Evolutionary conservation across 1,140 invertebrate genomes (phyloP), one percentile per base, ranked within the genome.

Genomic region (Aphelenchoides avenae): DNA sequence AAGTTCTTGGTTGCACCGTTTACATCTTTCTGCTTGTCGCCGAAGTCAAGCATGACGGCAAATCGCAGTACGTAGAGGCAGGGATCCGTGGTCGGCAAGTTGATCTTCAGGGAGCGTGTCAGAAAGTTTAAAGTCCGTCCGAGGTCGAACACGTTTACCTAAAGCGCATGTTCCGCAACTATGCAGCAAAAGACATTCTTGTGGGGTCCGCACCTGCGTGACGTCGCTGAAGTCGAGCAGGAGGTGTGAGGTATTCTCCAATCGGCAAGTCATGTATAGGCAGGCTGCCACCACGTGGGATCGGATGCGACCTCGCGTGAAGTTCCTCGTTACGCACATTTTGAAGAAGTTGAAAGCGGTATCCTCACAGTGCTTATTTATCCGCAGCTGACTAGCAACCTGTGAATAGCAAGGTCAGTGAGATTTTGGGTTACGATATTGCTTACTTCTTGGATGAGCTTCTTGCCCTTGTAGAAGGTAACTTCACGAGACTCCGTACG

Each of bases 171-270:
- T n/a, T n/a, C n/a, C n/a, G n/a, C n/a, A n/a, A n/a, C n/a, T n/a
- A n/a, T n/a, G 3, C 5, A 64, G 29, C 15, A 58, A 47, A 41
- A 24, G 26, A 6, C 31, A n/a, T n/a, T n/a, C 67, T 68, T 68
- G 40, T 43, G 13, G 39, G 30, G 39, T 30, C 59, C 64, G 61
- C 65, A 82, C 81, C 74, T 82, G 80, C 26, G 95, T 84, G 29
- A 91, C 86, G 81, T 98, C 94, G 81, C 91, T 94, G 37, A 97
- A 92, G 78, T 98, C 94, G 65, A 98, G 88, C n/a, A 97, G 81
- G 85, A 88, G 89, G 89, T 88, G 91, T 61, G 89, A 84, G 57
- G 91, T 95, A 53, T 86, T 87, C 80, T 95, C 91, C 20, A 87
- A 88, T 57, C 94, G 82, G 72, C 93, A 97, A 1, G 91, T 93